Evolutionary conservation across 2,797 vertebrate species (phyloP).

Genomic region (Malurus splendens): DNA sequence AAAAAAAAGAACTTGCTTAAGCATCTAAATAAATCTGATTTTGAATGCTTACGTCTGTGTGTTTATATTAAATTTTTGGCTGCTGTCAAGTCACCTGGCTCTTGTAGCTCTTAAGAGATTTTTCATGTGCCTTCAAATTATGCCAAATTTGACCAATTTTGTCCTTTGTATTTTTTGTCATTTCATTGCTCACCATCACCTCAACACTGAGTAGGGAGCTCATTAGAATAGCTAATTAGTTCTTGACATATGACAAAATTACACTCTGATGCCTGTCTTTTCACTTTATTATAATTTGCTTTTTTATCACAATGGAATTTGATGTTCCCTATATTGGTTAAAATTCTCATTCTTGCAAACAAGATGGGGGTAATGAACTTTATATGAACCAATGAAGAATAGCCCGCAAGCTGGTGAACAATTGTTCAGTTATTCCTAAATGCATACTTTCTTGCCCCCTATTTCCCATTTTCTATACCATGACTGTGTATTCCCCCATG

Average conservation of each 20-base stretch:
- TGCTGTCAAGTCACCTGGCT: background rate
- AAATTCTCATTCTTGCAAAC: background rate
- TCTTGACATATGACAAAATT: constrained; percentile 1
- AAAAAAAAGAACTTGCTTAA: background rate
- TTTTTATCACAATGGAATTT: background rate
- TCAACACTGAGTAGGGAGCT: constrained; percentile 10
- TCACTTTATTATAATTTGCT: background rate
- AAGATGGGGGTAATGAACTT: background rate
- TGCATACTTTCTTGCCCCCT: background rate
- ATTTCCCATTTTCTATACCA: background rate
- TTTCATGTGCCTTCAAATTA: background rate
- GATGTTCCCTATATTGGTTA: background rate
- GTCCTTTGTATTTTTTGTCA: constrained; percentile 7
- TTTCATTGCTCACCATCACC: constrained; percentile 5
- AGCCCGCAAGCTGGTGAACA: background rate
- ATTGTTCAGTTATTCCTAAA: background rate
- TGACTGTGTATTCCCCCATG: background rate
- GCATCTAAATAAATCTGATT: background rate
- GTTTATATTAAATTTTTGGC: background rate
- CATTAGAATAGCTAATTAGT: constrained; percentile 13
- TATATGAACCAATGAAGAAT: background rate
- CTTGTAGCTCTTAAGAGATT: background rate
- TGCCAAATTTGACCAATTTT: background rate
- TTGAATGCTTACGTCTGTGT: background rate
- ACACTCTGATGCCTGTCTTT: background rate